Evolutionary conservation across 1,140 invertebrate genomes (phyloP), one percentile per base, ranked within the genome.

Genomic region (Sycobia sp.): DNA sequence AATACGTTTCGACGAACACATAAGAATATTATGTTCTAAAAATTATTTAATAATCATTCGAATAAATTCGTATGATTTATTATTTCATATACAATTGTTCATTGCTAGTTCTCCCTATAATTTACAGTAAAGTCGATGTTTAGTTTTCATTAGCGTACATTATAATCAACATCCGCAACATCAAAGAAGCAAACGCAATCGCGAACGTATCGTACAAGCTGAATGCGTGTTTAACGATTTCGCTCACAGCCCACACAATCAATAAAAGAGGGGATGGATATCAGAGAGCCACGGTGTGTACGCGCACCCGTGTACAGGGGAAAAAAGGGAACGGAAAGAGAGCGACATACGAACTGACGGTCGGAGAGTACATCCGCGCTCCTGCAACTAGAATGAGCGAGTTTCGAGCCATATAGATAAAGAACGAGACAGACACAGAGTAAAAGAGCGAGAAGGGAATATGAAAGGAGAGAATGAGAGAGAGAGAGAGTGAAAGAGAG

Each of bases 221-320:
- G 5, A n/a, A 47, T 34, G 16, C 51, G 43, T 39, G 51, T 62
- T 61, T 55, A 41, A 62, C 43, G 55, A 49, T 62, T 62, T 55
- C 43, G 4, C 32, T 23, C 13, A 8, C 25, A 34, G 34, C 32
- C 39, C 50, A 13, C 32, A 55, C 51, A 62, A 62, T 62, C 60
- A 55, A 62, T 55, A 55, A n/a, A n/a, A n/a, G n/a, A 62, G 43
- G 60, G 46, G 53, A 63, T 63, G 61, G 34, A 50, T 38, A 51
- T 41, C 46, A 16, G 41, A 14, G 22, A 27, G 7, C 23, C 32
- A 38, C 38, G 44, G 20, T 18, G n/a, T 49, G 18, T 51, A 58
- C 29, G 16, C 34, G 27, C 23, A 44, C 23, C 23, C 23, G 46
- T 16, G 18, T 23, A 16, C 1, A 16, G 25, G 34, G 36, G 18